Base-by-base conservation (phyloP, 1,140 invertebrate species). In the Ephestia elutella region DNA sequence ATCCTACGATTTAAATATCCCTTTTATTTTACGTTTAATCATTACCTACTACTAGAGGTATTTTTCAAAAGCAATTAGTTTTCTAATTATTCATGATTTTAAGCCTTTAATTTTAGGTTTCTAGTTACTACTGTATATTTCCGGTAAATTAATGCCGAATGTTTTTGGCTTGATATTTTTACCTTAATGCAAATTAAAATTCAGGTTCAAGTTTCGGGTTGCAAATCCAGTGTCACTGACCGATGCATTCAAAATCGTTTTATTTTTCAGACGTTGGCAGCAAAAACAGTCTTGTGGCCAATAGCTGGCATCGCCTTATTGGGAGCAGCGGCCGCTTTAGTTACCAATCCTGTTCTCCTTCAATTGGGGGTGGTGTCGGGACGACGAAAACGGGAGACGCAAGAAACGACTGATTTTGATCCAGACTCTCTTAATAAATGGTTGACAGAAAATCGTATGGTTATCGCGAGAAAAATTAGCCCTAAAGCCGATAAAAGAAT, bases 261-360 rank as follows among this genome's bases (percentile, higher is more conserved):
- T 65, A 68, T 66, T 51, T 82, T 78, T 13, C 70, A 89, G 88
- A 76, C 70, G 17, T 69, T 87, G 58, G 83, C 86, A 51, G 75
- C 86, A 9, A 95, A 94, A 82, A 89, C 91, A 25, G 78, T 93
- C n/a, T 73, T 94, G 13, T 90, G 93, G 68, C 94, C 94, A 0
- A 81, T 96, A 61, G 94, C 94, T 9, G 94, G 94, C 30, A 91
- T 95, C 9, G 94, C 95, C 0, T 84, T 96, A 9, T 89, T 96
- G 21, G 94, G 94, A 18, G 94, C 94, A 5, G 94, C 94, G 0
- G 94, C 94, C 18, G 93, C 94, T 3, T 82, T 95, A 35, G 93
- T 94, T 35, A 92, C 92, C 51, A 95, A 95, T 83, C 94, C 95
- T 0, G 90, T 95, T 28, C 89, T 96, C 11, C 79, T 96, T 5